phyloP scores from a whole-genome alignment of 2,888 invertebrate genomes.

The Heliconius cydno region DNA sequence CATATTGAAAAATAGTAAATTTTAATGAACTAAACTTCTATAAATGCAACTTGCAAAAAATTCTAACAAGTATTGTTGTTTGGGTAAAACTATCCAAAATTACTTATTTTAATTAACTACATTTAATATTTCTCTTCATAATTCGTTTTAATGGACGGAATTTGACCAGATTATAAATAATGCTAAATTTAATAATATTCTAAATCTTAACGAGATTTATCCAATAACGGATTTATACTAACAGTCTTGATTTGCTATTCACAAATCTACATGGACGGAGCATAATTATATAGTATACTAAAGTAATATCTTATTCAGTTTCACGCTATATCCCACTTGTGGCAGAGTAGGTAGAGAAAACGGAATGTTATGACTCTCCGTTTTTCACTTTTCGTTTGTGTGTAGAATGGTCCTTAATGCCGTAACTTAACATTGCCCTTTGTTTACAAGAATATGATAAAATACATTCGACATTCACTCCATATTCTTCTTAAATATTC shows the following conservation, averaged over 20 bases:
- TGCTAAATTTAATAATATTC: slow-evolving; percentile 23
- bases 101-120: neutral
- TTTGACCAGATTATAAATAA: slow-evolving; percentile 27
- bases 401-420: neutral
- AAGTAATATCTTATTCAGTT: neutral
- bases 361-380: neutral
- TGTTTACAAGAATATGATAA: neutral
- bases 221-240: slow-evolving; percentile 29
- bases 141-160: neutral
- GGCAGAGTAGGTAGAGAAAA: neutral
- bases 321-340: no score
- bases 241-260: slow-evolving; percentile 44
- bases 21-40: neutral
- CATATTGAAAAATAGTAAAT: no score
- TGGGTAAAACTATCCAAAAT: slow-evolving; percentile 2
- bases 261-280: slow-evolving; percentile 36
- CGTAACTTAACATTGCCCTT: neutral
- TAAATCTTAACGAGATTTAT: slow-evolving; percentile 34
- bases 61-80: slow-evolving; percentile 35
- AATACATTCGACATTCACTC: neutral
- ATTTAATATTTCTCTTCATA: neutral
- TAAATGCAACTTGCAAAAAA: slow-evolving; percentile 31
- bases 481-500: neutral
- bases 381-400: neutral
- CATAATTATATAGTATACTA: neutral